Evolutionary conservation across 2,113 vertebrate species (phyloP), one percentile per base, ranked within the genome.

Genomic region (Ginglymostoma cirratum): DNA sequence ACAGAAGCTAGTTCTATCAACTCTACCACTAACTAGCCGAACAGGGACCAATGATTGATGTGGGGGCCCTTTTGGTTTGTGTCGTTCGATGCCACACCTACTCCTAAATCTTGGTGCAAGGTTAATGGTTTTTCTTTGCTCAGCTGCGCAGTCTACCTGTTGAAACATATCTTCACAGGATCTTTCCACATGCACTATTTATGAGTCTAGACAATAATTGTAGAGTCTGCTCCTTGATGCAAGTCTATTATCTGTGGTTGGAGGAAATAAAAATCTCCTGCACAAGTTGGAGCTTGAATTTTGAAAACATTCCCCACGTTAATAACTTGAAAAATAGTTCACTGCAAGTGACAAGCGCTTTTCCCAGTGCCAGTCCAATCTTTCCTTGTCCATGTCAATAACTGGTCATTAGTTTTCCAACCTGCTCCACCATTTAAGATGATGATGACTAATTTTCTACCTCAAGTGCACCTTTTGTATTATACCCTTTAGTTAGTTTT

Each of bases 131-230:
- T 48, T 38, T 23, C 34, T 19, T 66, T 19, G 7, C 89, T 42
- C 55, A 67, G 89, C n/a, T 65, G n/a, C 3, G 42, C 15, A 93
- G 1, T 21, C 34, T 38, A 93, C 89, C 61, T 93, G 55, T 19
- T 38, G n/a, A n/a, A 66, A 19, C 15, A n/a, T 66, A 66, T 66
- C 61, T 93, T 67, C 34, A 38, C 0, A 2, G 30, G 61, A 38
- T n/a, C 34, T 93, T 66, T 67, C 61, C 61, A 66, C n/a, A 21
- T 42, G n/a, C 61, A 1, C 89, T 93, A 38, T 38, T 66, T 66
- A 10, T 55, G 89, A 93, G 89, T 67, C 89, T 67, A 93, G 89
- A 93, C 89, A 66, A 38, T 93, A 93, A 93, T 93, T 93, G 65
- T 38, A 67, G 55, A 66, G 89, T 93, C 61, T 66, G 89, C 61